Percentiles rank a stretch among this genome's conserved stretches.
Conservation (phyloP, 2,797 vertebrate species). For the Semotilus atromaculatus region DNA sequence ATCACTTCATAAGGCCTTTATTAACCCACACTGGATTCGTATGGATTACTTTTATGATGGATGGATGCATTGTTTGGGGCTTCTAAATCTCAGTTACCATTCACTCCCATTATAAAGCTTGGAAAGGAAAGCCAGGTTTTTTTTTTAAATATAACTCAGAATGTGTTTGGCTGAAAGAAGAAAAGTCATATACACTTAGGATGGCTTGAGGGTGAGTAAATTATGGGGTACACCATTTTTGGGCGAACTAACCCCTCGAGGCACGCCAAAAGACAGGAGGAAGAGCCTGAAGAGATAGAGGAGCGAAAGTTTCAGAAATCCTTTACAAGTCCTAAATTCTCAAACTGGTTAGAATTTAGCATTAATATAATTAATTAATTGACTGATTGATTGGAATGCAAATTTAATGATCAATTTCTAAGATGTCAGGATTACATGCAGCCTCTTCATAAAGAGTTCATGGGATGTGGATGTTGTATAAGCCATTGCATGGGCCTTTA, state of each 20-base stretch:
- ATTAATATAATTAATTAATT: neutral
- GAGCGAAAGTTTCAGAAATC: neutral
- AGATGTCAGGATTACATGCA: neutral
- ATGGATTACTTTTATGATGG: no score
- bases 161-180: no score
- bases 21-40: no score
- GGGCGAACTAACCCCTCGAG: neutral
- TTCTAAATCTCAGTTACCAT: no score
- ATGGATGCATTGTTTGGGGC: no score
- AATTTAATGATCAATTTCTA: neutral
- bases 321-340: neutral
- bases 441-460: neutral
- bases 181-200: no score
- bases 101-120: no score
- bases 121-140: no score
- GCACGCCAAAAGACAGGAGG: neutral
- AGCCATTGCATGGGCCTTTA: slow-evolving; percentile 67
- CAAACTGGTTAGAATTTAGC: neutral
- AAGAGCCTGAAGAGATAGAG: neutral
- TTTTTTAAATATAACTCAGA: no score
- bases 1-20: no score
- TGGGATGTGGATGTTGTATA: slow-evolving; percentile 64
- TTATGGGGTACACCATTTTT: no score
- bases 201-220: no score
- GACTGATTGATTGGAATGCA: neutral